Evolutionary conservation across 2,797 vertebrate genomes (phyloP), one percentile per base, ranked within the genome.

Genomic region (Malacoraja senta): DNA sequence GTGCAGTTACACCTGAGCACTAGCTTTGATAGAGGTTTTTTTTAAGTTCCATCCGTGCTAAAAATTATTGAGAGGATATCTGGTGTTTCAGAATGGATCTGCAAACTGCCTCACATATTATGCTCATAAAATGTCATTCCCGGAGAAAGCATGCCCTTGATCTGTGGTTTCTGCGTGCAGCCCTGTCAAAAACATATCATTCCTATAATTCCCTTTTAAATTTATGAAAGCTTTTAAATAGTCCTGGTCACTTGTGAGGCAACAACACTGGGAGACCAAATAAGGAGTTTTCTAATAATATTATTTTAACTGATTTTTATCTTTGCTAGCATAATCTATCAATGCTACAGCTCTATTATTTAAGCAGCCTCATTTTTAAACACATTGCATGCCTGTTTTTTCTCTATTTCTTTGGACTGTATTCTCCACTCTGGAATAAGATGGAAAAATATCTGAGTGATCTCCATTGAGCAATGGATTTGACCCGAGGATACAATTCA

Each of bases 131-230:
- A 68, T 88, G n/a, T 35, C 3, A 65, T 32, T 88, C 63, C 63
- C 10, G 1, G 19, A 35, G n/a, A 21, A 3, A 7, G 2, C 63
- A 35, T 17, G 35, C n/a, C n/a, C 84, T 88, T 88, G 83, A 38
- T 88, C n/a, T 88, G n/a, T 68, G 1, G 32, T 68, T 88, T 68
- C 63, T 88, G 63, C 84, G 24, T 68, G n/a, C 32, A 32, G 8
- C 63, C 61, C n/a, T 88, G 61, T 88, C 63, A 88, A 35, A 88
- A 68, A 32, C 32, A 68, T 88, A 86, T 88, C 35, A 68, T 68
- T 88, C 84, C 61, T 88, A n/a, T 88, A 88, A 88, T 88, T 88
- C 32, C 84, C 84, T 88, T 29, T 68, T 35, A 88, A 65, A 68
- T 88, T 88, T 88, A 68, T 88, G 84, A 68, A 65, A 53, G 29